These are phyloP conservation scores for Sclerodermus sp. DNA, from an alignment of 2,888 invertebrate species.

Conservation along the genomic window DNA sequence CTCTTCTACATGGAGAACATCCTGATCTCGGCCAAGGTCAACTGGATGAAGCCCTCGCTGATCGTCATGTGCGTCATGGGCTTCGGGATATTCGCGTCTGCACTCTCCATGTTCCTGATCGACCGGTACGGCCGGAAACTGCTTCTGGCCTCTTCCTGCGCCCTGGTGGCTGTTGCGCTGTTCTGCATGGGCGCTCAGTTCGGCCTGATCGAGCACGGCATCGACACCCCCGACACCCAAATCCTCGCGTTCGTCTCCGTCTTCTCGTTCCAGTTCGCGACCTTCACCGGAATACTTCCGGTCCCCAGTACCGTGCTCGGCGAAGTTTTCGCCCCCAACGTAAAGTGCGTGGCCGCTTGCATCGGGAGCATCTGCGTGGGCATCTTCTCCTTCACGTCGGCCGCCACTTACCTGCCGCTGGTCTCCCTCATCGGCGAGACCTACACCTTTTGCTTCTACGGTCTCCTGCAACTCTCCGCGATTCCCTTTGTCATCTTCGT, in stretches of 20 bases:
- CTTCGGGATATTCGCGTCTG: conserved; percentile 12
- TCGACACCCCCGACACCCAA: conserved; percentile 14
- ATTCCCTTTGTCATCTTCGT: conserved; percentile 13
- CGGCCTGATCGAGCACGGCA: conserved; percentile 13
- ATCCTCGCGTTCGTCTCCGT: conserved; percentile 20
- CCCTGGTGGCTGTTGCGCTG: conserved; percentile 12
- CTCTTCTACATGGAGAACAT: conserved; percentile 25
- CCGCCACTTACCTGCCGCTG: conserved; percentile 26
- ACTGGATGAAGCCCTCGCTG: conserved; percentile 14
- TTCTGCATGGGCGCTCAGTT: conserved; percentile 20
- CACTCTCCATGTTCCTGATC: conserved; percentile 13
- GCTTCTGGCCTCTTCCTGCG: conserved; percentile 4
- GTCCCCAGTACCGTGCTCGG: conserved; percentile 27
- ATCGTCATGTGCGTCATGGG: conserved; percentile 15
- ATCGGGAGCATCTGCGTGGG: conserved; percentile 20
- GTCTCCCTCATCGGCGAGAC: conserved; percentile 17
- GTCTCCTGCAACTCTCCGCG: conserved; percentile 10
- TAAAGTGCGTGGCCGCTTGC: conserved; percentile 25
- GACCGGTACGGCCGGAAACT: conserved; percentile 16
- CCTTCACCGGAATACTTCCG: conserved; percentile 22
- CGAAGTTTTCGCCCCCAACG: conserved; percentile 29
- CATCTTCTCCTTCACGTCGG: conserved; percentile 19
- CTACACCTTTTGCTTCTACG: conserved; percentile 28
- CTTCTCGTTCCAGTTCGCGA: conserved; percentile 17
- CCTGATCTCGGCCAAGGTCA: conserved; percentile 15